phyloP scores from a whole-genome alignment of 2,113 vertebrate genomes.

The Montifringilla adamsi region DNA sequence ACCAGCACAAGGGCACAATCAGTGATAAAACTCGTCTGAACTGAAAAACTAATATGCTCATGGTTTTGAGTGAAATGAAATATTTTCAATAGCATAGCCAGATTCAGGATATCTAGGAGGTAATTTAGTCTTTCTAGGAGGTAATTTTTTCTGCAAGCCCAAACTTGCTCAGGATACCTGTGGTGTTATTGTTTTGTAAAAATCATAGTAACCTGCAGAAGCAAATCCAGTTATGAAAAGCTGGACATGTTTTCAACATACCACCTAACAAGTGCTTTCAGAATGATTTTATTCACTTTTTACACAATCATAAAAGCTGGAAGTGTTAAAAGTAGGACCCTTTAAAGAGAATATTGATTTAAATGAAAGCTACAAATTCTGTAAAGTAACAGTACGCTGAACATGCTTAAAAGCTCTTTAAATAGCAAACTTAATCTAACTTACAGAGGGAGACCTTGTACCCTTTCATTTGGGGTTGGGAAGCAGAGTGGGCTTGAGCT shows the following conservation, averaged over 20 bases:
- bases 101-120: neutral
- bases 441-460: neutral
- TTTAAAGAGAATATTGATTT: neutral
- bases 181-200: neutral
- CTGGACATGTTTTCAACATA: neutral
- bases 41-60: neutral
- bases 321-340: neutral
- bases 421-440: neutral
- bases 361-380: neutral
- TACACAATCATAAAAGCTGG: neutral
- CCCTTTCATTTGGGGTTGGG: neutral
- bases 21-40: neutral
- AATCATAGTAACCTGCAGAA: neutral
- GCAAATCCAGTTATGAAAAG: neutral
- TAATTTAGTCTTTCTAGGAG: neutral
- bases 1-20: neutral
- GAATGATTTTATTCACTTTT: neutral
- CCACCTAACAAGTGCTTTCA: neutral
- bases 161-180: neutral
- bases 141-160: neutral
- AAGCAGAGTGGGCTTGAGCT: neutral
- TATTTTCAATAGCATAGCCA: neutral
- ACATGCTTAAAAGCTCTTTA: neutral
- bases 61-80: neutral
- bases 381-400: neutral